Evolutionary conservation across 2,113 vertebrate genomes (phyloP).

Genomic region (Odontesthes bonariensis): DNA sequence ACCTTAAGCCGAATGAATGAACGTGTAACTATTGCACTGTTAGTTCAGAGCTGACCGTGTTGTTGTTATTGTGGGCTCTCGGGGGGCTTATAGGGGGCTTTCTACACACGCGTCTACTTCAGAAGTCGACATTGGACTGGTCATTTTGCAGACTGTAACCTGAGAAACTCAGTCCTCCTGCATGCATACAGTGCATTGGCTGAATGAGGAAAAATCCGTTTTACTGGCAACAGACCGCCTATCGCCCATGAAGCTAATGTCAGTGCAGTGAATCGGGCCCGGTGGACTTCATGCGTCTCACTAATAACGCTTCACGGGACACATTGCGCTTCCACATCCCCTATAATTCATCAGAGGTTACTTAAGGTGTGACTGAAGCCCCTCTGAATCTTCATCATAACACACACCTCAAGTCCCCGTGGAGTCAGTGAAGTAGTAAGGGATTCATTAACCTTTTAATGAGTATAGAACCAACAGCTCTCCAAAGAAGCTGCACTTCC

Average conservation of each 20-base stretch:
- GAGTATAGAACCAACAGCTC: slow-evolving; percentile 64
- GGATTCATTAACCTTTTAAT: slow-evolving; percentile 80
- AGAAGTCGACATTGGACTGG: slow-evolving; percentile 46
- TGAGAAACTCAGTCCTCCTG: slow-evolving; percentile 14
- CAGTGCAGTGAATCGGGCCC: slow-evolving; percentile 27
- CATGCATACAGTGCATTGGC: slow-evolving; percentile 13
- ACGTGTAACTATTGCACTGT: too few species aligned
- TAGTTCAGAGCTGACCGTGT: too few species aligned
- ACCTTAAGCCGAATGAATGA: too few species aligned
- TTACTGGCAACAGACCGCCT: slow-evolving; percentile 27
- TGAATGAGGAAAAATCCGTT: slow-evolving; percentile 35
- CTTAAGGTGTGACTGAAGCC: slow-evolving; percentile 61
- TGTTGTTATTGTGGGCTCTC: too few species aligned
- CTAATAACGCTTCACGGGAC: slow-evolving; percentile 34
- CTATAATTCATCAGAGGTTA: slow-evolving; percentile 64
- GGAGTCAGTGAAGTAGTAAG: slow-evolving; percentile 68
- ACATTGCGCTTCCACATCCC: slow-evolving; percentile 35
- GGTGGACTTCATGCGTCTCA: slow-evolving; percentile 19
- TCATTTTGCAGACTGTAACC: slow-evolving; percentile 25
- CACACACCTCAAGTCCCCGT: slow-evolving; percentile 55
- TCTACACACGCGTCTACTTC: too few species aligned
- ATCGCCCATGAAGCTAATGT: slow-evolving; percentile 31
- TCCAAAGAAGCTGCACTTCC: slow-evolving; percentile 61
- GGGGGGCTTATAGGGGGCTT: too few species aligned
- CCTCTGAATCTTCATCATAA: slow-evolving; percentile 55